A percentile compares a stretch with the other conserved stretches of the same genome.
phyloP scores from a whole-genome alignment of 2,797 vertebrate genomes.

The Poeciliopsis turneri region DNA sequence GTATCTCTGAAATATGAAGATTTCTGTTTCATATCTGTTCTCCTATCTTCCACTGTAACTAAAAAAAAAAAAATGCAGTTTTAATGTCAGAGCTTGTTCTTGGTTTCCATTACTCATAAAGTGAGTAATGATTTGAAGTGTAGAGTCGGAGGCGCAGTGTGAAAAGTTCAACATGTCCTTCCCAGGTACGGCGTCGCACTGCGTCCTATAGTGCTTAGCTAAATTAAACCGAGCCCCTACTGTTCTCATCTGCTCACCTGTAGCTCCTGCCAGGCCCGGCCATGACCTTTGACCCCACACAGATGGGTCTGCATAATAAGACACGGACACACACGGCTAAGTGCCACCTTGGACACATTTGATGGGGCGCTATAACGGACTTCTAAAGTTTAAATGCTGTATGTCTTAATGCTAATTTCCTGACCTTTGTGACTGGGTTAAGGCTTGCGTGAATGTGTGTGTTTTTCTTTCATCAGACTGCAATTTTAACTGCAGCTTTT shows the following conservation, averaged over 20 bases:
- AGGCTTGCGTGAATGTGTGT: conserved; percentile 48
- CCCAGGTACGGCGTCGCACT: conserved; percentile 57
- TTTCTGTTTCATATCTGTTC: conserved; percentile 42
- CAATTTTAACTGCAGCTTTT: conserved; percentile 59
- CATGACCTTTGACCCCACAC: conserved; percentile 81
- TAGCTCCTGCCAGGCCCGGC: conserved; percentile 77
- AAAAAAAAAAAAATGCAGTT: conserved; percentile 19
- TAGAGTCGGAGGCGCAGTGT: conserved; percentile 68
- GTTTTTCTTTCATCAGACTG: conserved; percentile 47
- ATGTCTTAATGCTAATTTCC: conserved; percentile 55
- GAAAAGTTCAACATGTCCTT: conserved; percentile 80
- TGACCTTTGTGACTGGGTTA: conserved; percentile 67
- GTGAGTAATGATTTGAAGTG: conserved; percentile 44
- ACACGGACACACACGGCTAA: conserved; percentile 68
- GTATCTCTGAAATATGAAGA: conserved; percentile 14
- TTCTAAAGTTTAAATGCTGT: conserved; percentile 48
- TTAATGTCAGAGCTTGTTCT: conserved; percentile 37
- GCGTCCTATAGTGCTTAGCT: conserved; percentile 78
- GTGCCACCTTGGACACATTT: conserved; percentile 70
- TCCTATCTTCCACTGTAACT: conserved; percentile 43
- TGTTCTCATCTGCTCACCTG: conserved; percentile 84
- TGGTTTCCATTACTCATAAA: conserved; percentile 41
- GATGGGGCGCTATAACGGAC: conserved; percentile 57
- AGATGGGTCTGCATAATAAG: conserved; percentile 86
- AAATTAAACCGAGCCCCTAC: conserved; percentile 89